Base-by-base conservation (phyloP, 2,797 vertebrate genomes). In the Hozukius guyotensis region DNA sequence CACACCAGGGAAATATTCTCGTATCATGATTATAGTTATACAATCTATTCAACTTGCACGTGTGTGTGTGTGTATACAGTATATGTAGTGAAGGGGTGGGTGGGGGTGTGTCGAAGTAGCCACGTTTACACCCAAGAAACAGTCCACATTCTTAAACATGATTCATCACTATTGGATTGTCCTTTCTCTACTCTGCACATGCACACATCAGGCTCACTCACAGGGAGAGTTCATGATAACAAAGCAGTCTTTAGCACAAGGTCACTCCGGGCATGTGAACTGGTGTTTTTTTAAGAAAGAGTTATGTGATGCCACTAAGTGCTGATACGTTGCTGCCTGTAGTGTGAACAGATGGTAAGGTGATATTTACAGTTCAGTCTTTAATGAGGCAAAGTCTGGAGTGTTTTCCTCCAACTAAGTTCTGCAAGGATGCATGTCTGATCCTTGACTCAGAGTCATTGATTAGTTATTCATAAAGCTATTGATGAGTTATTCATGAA, bases 401-500 rank as follows among this genome's bases (percentile, higher is more conserved):
- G 71, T 68, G 52, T 75, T 87, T 85, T 87, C 75, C 65, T 71
- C 68, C 55, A 18, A 49, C 60, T 55, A 66, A 62, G 46, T 78
- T 82, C 72, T 78, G 61, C 64, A 29, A 52, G 29, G 55, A 65
- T n/a, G 18, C 29, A 1, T 57, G 68, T 83, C 77, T 91, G 83
- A 89, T 86, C 82, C 86, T 87, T 87, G 56, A 87, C 80, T 86
- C 31, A 1, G 72, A 82, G 32, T 74, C 63, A 90, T 83, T 78
- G 82, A 90, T 92, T 81, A 82, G 77, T 86, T 86, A 88, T 87
- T 91, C 87, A 92, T 83, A 77, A 89, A 86, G 80, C 68, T 81
- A 87, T 89, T 66, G 77, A 89, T 87, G 82, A 87, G 79, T 92
- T 92, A 92, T 94, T 91, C 80, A 90, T 91, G 79, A 84, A 75